A percentile compares a stretch with the other conserved stretches of the same genome.
Evolutionary conservation across 1,140 invertebrate genomes (phyloP).

Genomic region (Achatina immaculata): DNA sequence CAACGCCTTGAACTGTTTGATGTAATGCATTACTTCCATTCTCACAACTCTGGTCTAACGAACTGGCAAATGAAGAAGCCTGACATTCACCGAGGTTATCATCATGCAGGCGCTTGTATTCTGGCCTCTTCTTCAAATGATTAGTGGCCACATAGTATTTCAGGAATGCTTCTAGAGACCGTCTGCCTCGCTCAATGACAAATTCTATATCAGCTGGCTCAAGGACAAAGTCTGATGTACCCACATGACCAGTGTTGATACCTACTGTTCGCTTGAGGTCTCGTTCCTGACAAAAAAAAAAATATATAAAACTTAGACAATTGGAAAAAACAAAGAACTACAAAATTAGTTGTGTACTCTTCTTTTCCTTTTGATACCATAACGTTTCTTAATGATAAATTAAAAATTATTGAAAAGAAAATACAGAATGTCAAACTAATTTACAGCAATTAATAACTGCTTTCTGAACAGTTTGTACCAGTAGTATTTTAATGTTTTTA

Average conservation of each 20-base stretch:
- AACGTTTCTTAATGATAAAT: too few relatives aligned
- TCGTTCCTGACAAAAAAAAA: constrained; percentile 40
- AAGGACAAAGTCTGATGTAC: constrained; percentile 63
- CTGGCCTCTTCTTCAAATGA: constrained; percentile 27
- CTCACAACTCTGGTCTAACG: background rate
- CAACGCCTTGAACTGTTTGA: background rate
- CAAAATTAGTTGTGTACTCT: too few relatives aligned
- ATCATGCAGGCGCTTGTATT: background rate
- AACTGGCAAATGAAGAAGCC: background rate
- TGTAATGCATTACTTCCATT: background rate
- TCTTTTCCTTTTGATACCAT: too few relatives aligned
- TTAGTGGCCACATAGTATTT: constrained; percentile 43
- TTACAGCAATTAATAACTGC: too few relatives aligned
- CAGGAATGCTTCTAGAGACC: constrained; percentile 42
- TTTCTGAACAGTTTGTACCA: too few relatives aligned
- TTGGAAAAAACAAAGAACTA: too few relatives aligned
- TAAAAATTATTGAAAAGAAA: too few relatives aligned
- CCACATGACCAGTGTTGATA: constrained; percentile 68
- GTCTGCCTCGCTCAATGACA: constrained; percentile 51
- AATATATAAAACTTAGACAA: too few relatives aligned
- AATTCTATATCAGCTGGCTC: constrained; percentile 60
- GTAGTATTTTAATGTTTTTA: too few relatives aligned
- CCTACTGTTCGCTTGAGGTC: constrained; percentile 66
- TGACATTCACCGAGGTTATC: constrained; percentile 9
- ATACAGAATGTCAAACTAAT: too few relatives aligned